Percentiles rank a stretch among this genome's conserved stretches.
Conservation (phyloP, 2,113 vertebrate species). For the Prunella fulvescens region DNA sequence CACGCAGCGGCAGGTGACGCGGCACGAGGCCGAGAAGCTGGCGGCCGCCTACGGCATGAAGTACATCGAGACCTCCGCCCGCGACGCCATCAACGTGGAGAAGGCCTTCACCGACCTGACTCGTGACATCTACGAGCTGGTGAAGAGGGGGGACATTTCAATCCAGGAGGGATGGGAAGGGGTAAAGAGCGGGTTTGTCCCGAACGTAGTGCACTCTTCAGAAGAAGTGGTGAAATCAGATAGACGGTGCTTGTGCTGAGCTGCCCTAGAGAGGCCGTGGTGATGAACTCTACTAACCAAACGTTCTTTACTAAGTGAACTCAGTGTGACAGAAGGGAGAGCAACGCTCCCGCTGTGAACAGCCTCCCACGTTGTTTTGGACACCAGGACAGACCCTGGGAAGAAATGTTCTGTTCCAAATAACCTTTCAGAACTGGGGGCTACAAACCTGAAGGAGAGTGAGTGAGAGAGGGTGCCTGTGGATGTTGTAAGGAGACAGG, state of each 20-base stretch:
- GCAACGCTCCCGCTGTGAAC: constrained; percentile 16
- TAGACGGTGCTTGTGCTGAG: constrained; percentile 92
- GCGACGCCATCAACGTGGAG: constrained; percentile 95
- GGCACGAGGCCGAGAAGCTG: constrained; percentile 94
- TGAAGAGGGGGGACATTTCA: constrained; percentile 90
- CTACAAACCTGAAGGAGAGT: not conserved
- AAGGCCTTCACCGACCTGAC: constrained; percentile 96
- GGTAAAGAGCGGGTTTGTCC: constrained; percentile 95
- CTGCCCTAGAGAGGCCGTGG: constrained; percentile 21
- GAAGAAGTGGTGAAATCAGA: constrained; percentile 92
- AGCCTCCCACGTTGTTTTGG: constrained; percentile 19
- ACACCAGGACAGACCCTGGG: constrained; percentile 29
- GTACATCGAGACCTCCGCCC: constrained; percentile 94
- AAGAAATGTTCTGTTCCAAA: constrained; percentile 49
- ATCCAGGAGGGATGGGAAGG: constrained; percentile 99
- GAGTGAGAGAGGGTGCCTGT: constrained; percentile 66
- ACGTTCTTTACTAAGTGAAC: constrained; percentile 63
- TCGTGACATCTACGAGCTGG: constrained; percentile 92
- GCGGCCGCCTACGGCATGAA: constrained; percentile 89
- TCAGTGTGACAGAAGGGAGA: constrained; percentile 50
- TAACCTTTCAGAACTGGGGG: constrained; percentile 26
- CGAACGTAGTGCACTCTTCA: constrained; percentile 92
- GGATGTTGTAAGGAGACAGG: constrained; percentile 41
- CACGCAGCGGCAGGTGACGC: constrained; percentile 89
- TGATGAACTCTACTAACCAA: constrained; percentile 66